Evolutionary conservation across 2,888 invertebrate species (phyloP), one percentile per base, ranked within the genome.

Genomic region (Campoplex nolae): DNA sequence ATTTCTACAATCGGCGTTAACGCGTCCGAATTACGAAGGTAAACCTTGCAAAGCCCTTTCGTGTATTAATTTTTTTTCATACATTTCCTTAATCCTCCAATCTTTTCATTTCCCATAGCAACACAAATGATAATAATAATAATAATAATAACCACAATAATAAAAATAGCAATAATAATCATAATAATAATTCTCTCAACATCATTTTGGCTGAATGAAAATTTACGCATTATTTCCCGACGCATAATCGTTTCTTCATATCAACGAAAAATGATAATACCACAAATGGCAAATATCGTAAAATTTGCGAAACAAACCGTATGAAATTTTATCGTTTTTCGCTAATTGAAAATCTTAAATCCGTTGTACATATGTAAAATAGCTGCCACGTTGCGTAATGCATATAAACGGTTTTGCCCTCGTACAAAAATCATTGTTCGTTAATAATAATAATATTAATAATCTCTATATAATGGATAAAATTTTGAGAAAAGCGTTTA

Each of bases 21-120:
- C 77, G 3, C 16, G 51, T 90, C 90, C 91, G 92, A 90, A 90
- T 92, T 93, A 92, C 91, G 89, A 92, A 90, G 90, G 90, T 92
- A 90, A 91, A 88, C 89, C 80, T 87, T 67, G 35, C 65, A 56
- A 65, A 84, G 81, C 45, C 32, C 68, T 54, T 58, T 32, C 54
- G 54, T 62, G 51, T 74, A 73, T 28, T 75, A 68, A 38, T 38
- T 38, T 51, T 62, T 89, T 75, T 80, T 51, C 45, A 42, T 45
- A 74, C 56, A 56, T 56, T 56, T 79, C 48, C 68, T 48, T 28
- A 38, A 32, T 62, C 23, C 32, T 58, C 65, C 1, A 56, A n/a
- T 6, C 35, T 54, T 74, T 54, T 16, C 16, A 9, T 58, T 74
- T 54, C 38, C 23, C 11, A 48, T 54, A 73, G 23, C 42, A 68